Conservation (phyloP, 2,888 invertebrate species). For the Atherix ibis region DNA sequence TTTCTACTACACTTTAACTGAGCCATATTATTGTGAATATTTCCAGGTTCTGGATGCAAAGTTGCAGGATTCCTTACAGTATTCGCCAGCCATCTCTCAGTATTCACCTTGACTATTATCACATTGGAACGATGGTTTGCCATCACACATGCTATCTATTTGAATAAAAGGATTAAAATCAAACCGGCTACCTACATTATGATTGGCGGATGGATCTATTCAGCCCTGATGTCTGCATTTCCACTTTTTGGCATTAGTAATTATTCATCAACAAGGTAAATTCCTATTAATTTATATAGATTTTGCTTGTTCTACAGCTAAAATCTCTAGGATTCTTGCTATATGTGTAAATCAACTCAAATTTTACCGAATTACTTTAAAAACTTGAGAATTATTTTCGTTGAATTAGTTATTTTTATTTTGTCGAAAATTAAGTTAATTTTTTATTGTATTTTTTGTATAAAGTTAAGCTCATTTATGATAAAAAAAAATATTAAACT, state of each 20-base stretch:
- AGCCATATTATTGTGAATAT: background rate
- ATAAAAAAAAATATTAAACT: too few species aligned
- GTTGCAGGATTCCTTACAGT: constrained; percentile 79
- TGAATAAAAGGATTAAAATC: constrained; percentile 63
- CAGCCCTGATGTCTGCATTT: constrained; percentile 57
- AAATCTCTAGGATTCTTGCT: too few species aligned
- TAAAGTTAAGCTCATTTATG: too few species aligned
- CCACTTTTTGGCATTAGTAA: constrained; percentile 73
- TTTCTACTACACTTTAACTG: too few species aligned
- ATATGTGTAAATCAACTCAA: too few species aligned
- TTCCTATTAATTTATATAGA: too few species aligned
- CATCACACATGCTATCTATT: constrained; percentile 66
- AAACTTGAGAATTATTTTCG: too few species aligned
- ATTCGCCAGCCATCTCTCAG: constrained; percentile 73
- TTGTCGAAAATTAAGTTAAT: too few species aligned
- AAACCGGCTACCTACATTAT: constrained; percentile 58
- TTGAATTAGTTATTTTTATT: too few species aligned
- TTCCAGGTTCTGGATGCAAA: constrained; percentile 57
- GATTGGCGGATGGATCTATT: constrained; percentile 64
- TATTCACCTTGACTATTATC: constrained; percentile 72
- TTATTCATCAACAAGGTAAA: constrained; percentile 66
- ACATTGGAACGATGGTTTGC: constrained; percentile 76
- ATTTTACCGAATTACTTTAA: too few species aligned
- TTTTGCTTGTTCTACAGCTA: too few species aligned
- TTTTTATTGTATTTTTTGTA: too few species aligned